These are phyloP conservation scores for Morone chrysops DNA, from an alignment of 2,113 vertebrate genomes.

Conservation along the genomic window DNA sequence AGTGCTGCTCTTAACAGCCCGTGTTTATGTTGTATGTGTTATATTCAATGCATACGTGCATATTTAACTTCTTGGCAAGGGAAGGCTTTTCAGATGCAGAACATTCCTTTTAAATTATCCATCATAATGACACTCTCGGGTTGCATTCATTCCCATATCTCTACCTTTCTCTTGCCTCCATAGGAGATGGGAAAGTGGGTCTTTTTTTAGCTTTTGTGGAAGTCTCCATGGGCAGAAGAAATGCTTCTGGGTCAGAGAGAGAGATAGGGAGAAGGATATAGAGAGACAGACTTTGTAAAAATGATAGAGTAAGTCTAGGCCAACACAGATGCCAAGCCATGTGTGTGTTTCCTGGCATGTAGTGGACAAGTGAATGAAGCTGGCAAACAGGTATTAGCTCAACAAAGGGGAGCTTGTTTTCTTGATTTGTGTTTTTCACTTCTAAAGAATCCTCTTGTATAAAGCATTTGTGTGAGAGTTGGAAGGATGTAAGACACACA, in stretches of 20 bases:
- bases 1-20: constrained; percentile 33
- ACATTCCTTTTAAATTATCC: constrained; percentile 68
- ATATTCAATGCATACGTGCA: constrained; percentile 42
- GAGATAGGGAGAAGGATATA: constrained; percentile 31
- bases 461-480: background rate
- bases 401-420: constrained; percentile 61
- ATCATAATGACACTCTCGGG: constrained; percentile 66
- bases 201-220: constrained; percentile 75
- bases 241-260: constrained; percentile 77
- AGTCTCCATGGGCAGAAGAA: constrained; percentile 71
- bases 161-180: constrained; percentile 51
- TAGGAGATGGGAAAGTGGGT: constrained; percentile 63
- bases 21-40: constrained; percentile 41
- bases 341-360: constrained; percentile 49
- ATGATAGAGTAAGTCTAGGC: constrained; percentile 58
- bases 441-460: constrained; percentile 2
- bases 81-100: constrained; percentile 36
- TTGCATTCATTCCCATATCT: constrained; percentile 47
- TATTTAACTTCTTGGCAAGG: constrained; percentile 31
- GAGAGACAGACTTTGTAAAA: constrained; percentile 35
- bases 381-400: constrained; percentile 62
- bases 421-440: constrained; percentile 43
- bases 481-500: background rate
- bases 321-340: constrained; percentile 55
- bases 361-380: constrained; percentile 46